Evolutionary conservation across 2,797 vertebrate genomes (phyloP).

Genomic region (Pseudomugil tenellus): DNA sequence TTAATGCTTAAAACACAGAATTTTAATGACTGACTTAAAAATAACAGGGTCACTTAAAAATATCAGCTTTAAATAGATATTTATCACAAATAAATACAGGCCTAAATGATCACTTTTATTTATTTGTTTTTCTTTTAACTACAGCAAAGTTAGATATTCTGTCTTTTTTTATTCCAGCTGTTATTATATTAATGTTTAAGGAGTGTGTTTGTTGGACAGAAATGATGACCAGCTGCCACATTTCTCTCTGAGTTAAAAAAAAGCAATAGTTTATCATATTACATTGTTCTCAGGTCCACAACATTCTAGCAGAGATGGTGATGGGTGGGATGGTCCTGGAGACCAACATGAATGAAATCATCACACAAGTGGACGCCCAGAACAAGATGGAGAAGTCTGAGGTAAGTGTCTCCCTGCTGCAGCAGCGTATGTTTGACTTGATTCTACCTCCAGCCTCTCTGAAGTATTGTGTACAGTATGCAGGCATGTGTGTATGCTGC

Average conservation of each 20-base stretch:
- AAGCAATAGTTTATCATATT: neutral
- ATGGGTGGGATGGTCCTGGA: constrained; percentile 99
- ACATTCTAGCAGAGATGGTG: constrained; percentile 99
- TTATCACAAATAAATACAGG: neutral
- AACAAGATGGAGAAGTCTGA: constrained; percentile 99
- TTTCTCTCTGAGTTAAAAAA: too few species aligned
- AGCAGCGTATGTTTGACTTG: constrained; percentile 37
- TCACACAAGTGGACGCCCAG: constrained; percentile 96
- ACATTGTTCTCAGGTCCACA: constrained; percentile 87
- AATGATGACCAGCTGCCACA: neutral
- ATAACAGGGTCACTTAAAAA: too few species aligned
- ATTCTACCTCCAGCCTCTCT: constrained; percentile 34
- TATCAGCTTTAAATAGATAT: neutral
- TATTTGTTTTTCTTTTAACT: neutral
- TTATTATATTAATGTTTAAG: neutral
- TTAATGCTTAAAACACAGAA: too few species aligned
- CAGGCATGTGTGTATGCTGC: constrained; percentile 82
- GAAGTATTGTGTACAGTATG: constrained; percentile 67
- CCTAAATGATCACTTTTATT: neutral
- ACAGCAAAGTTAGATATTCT: neutral
- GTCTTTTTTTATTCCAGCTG: neutral
- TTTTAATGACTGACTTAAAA: too few species aligned
- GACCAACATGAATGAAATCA: constrained; percentile 99
- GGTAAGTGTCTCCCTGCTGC: constrained; percentile 82
- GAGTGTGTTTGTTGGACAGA: neutral